phyloP scores from a whole-genome alignment of 2,797 vertebrate genomes.

The Clarias pachynema region DNA sequence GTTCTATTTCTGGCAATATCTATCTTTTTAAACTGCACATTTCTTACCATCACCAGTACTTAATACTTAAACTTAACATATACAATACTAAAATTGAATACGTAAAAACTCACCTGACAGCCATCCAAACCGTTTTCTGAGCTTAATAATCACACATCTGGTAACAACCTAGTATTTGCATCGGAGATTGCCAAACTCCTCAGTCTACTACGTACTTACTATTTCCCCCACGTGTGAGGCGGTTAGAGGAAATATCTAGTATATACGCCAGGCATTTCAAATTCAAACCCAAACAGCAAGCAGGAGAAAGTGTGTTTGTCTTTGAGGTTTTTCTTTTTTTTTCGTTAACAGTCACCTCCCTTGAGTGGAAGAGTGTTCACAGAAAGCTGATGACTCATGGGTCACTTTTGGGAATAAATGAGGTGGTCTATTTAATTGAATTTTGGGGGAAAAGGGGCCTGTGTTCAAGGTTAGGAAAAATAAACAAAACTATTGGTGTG shows the following conservation, averaged over 20 bases:
- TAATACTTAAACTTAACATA: not conserved
- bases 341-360: not conserved
- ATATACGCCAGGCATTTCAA: conserved; percentile 23
- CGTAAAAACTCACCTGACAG: conserved; percentile 15
- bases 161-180: not conserved
- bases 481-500: not conserved
- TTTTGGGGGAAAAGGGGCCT: not conserved
- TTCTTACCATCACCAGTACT: not conserved
- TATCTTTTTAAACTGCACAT: not conserved
- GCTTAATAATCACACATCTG: not conserved
- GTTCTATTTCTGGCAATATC: not conserved
- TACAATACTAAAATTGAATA: not conserved
- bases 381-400: conserved; percentile 11
- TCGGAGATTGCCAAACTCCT: not conserved
- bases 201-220: not conserved
- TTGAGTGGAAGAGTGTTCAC: conserved; percentile 19
- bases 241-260: not conserved
- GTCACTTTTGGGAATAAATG: conserved; percentile 18
- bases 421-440: conserved; percentile 3
- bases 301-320: conserved; percentile 13
- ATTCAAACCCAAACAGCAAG: conserved; percentile 49
- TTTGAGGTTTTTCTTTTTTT: not conserved
- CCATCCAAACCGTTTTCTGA: not conserved
- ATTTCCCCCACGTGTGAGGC: not conserved
- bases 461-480: not conserved